These are phyloP conservation scores for Atrichornis clamosus DNA, from an alignment of 2,113 vertebrate genomes.

Conservation along the genomic window DNA sequence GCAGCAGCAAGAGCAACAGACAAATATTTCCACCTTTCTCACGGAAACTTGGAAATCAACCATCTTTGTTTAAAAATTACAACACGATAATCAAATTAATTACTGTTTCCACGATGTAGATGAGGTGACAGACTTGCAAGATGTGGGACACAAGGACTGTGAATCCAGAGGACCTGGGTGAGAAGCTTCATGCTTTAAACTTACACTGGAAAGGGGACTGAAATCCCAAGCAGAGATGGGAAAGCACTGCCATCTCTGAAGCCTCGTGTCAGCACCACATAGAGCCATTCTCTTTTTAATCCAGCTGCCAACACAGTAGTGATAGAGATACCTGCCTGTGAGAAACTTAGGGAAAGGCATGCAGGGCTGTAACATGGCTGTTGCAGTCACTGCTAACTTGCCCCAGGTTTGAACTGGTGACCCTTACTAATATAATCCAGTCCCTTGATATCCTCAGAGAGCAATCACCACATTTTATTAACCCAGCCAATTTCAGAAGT, in stretches of 20 bases:
- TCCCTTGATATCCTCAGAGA: constrained; percentile 47
- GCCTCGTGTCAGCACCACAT: neutral
- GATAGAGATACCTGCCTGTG: neutral
- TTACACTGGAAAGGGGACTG: neutral
- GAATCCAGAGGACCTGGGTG: neutral
- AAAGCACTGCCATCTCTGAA: neutral
- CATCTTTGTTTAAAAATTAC: neutral
- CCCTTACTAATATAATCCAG: constrained; percentile 47
- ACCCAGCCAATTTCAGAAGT: constrained; percentile 53
- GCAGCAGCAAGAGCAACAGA: neutral
- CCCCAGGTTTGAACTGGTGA: constrained; percentile 41
- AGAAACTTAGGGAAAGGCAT: neutral
- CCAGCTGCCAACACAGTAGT: neutral
- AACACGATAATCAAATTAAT: neutral
- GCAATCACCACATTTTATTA: constrained; percentile 51
- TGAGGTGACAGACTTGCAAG: neutral
- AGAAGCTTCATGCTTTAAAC: neutral
- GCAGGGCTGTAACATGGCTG: neutral
- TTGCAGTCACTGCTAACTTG: neutral
- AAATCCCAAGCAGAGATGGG: neutral
- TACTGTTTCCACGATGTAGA: neutral
- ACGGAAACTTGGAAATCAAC: neutral
- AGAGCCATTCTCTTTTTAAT: neutral
- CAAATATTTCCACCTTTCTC: neutral
- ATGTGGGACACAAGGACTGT: neutral